phyloP scores from a whole-genome alignment of 2,113 vertebrate genomes.

The Neogale vison region DNA sequence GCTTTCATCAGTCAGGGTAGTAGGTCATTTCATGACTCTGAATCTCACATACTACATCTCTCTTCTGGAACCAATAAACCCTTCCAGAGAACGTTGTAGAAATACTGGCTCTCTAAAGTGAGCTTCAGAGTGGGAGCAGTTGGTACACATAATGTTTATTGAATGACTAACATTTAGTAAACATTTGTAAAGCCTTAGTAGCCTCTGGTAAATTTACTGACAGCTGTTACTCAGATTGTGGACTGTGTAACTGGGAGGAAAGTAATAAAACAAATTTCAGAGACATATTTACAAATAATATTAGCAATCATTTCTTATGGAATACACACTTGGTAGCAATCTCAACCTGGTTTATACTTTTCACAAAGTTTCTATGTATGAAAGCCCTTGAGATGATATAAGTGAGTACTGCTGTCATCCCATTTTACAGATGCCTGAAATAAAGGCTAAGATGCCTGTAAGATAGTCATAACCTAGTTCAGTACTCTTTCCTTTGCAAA shows the following conservation, averaged over 20 bases:
- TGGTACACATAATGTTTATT: conserved; percentile 34
- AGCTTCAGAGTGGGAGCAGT: neutral
- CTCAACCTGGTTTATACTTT: conserved; percentile 10
- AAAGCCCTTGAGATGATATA: neutral
- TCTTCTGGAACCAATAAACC: neutral
- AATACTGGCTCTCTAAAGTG: conserved; percentile 48
- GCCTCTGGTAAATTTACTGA: neutral
- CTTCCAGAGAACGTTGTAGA: conserved; percentile 34
- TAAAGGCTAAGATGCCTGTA: neutral
- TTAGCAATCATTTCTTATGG: neutral
- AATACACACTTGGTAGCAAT: neutral
- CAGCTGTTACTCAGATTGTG: conserved; percentile 13
- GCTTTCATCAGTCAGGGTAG: neutral
- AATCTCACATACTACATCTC: neutral
- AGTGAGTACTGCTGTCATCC: neutral
- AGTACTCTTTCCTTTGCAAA: neutral
- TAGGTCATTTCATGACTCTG: conserved; percentile 16
- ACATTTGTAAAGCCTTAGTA: neutral
- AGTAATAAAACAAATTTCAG: conserved; percentile 14
- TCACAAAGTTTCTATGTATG: neutral
- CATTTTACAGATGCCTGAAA: neutral
- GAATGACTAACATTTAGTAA: conserved; percentile 40
- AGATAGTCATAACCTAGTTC: neutral
- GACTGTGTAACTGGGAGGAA: neutral
- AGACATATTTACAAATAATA: neutral